These are phyloP conservation scores for Picus viridis DNA, from an alignment of 2,797 vertebrate genomes.

Conservation along the genomic window DNA sequence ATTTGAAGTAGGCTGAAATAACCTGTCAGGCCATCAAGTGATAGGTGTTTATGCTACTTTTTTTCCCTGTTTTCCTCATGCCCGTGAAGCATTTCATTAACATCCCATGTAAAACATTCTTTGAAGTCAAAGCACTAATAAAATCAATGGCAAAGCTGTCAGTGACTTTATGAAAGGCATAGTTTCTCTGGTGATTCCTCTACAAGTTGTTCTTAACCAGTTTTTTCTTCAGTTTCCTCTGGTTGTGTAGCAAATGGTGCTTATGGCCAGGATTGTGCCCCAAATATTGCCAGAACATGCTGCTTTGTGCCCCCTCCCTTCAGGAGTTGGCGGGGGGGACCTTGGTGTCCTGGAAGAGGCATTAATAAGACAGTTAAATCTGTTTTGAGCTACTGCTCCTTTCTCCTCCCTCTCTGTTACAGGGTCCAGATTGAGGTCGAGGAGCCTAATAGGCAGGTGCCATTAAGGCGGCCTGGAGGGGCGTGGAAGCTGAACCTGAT, in stretches of 20 bases:
- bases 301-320: too few relatives aligned
- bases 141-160: background rate
- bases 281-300: too few relatives aligned
- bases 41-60: background rate
- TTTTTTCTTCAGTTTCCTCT: background rate
- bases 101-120: background rate
- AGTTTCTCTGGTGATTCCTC: background rate
- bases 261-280: too few relatives aligned
- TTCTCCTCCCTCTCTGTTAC: too few relatives aligned
- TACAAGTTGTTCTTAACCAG: background rate
- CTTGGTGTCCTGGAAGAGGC: too few relatives aligned
- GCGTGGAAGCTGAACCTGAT: too few relatives aligned
- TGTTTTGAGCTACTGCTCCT: too few relatives aligned
- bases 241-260: rapidly evolving
- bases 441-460: too few relatives aligned
- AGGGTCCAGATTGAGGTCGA: too few relatives aligned
- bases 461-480: too few relatives aligned
- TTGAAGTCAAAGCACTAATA: background rate
- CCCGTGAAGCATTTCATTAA: background rate
- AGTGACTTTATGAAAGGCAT: background rate
- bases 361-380: too few relatives aligned
- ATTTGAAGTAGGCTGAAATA: background rate
- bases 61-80: background rate
- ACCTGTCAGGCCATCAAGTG: background rate
- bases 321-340: too few relatives aligned